A percentile compares a stretch with the other conserved stretches of the same genome.
Evolutionary conservation across 2,888 invertebrate species (phyloP).

Genomic region (Balanococcus diminutus): DNA sequence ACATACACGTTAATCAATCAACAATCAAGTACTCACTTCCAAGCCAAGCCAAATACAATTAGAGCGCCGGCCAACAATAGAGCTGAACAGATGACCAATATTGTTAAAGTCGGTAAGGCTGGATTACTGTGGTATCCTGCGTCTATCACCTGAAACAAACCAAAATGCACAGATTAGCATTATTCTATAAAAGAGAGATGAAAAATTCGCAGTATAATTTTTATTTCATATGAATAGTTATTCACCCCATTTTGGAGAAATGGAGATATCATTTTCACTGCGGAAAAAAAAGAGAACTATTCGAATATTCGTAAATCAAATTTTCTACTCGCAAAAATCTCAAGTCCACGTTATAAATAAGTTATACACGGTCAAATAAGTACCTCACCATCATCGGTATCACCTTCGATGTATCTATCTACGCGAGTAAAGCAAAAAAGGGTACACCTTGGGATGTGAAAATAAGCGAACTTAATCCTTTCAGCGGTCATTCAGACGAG

Average conservation of each 20-base stretch:
- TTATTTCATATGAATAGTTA: background rate
- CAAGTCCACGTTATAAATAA: background rate
- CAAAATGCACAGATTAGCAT: slow-evolving; percentile 58
- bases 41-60: slow-evolving; percentile 80
- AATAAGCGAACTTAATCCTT: slow-evolving; percentile 23
- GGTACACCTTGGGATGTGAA: background rate
- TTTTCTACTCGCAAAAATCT: background rate
- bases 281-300: background rate
- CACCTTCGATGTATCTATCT: background rate
- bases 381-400: background rate
- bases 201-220: background rate
- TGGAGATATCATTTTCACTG: background rate
- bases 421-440: background rate
- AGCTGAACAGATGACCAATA: slow-evolving; percentile 81
- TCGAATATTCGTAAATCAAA: background rate
- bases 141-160: slow-evolving; percentile 79
- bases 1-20: background rate
- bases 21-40: slow-evolving; percentile 75
- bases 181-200: background rate
- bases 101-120: slow-evolving; percentile 81
- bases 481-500: background rate
- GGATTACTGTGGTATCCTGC: slow-evolving; percentile 86
- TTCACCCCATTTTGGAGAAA: background rate
- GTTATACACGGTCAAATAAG: background rate
- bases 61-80: slow-evolving; percentile 78